phyloP scores from a whole-genome alignment of 2,113 vertebrate genomes.

The Macheiramphus alcinus region DNA sequence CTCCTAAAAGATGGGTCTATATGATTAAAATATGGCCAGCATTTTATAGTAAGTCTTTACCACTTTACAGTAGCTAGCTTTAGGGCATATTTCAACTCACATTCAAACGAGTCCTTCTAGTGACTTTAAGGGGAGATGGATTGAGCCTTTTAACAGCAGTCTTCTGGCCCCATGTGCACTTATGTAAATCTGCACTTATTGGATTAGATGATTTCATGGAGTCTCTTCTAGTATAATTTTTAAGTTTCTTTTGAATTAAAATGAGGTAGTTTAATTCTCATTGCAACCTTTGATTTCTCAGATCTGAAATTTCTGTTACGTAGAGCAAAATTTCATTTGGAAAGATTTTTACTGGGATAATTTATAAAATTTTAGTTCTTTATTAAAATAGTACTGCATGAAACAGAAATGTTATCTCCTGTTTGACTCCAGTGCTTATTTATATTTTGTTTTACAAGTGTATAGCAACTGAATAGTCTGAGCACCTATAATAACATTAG shows the following conservation, averaged over 20 bases:
- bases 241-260: background rate
- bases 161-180: background rate
- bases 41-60: background rate
- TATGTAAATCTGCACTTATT: background rate
- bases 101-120: background rate
- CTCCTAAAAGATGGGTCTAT: background rate
- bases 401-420: background rate
- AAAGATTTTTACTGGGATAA: background rate
- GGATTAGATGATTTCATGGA: background rate
- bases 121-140: background rate
- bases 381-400: background rate
- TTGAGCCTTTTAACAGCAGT: background rate
- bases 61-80: background rate
- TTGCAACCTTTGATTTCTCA: background rate
- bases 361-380: background rate
- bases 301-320: background rate
- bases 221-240: background rate
- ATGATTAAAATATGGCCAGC: background rate
- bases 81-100: background rate
- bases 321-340: background rate
- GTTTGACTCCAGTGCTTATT: conserved; percentile 34
- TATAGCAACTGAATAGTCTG: conserved; percentile 29
- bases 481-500: conserved; percentile 22
- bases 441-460: conserved; percentile 38
- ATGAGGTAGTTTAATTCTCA: background rate